Percentiles rank a stretch among this genome's conserved stretches.
Evolutionary conservation across 2,113 vertebrate genomes (phyloP).

Genomic region (Illadopsis cleaveri): DNA sequence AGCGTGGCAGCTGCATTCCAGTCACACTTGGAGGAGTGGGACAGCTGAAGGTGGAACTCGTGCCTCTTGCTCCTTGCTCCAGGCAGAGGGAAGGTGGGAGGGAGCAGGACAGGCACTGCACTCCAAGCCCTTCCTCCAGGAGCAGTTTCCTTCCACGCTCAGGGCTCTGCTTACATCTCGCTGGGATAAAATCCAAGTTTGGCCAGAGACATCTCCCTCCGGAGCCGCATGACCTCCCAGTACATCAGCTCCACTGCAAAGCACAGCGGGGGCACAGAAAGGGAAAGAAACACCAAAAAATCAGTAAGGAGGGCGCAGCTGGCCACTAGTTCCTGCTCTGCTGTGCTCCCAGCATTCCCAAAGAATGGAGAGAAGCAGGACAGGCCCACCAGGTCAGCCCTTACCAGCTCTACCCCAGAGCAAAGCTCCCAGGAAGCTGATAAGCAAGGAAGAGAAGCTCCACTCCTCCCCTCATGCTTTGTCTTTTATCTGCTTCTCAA

Average conservation of each 20-base stretch:
- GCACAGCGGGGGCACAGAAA: background rate
- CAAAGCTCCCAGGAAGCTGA: background rate
- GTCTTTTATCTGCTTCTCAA: background rate
- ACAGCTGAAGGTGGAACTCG: background rate
- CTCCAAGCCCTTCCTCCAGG: background rate
- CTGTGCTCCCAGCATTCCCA: background rate
- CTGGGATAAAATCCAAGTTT: conserved; percentile 91
- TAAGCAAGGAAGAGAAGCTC: background rate
- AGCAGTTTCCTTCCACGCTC: background rate
- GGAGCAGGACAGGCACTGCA: background rate
- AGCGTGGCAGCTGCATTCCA: background rate
- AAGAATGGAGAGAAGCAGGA: background rate
- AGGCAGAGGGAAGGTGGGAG: background rate
- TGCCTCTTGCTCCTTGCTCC: background rate
- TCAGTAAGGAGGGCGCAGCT: background rate
- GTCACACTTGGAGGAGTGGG: background rate
- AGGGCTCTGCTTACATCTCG: conserved; percentile 72
- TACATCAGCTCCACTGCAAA: conserved; percentile 92
- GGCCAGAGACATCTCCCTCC: conserved; percentile 92
- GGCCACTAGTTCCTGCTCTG: background rate
- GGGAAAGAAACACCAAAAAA: too few species aligned
- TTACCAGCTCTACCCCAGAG: background rate
- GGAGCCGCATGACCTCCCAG: conserved; percentile 92
- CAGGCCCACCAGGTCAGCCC: background rate
- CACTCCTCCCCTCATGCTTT: background rate